Evolutionary conservation across 2,888 invertebrate species (phyloP).

Genomic region (Julus scandinavius): DNA sequence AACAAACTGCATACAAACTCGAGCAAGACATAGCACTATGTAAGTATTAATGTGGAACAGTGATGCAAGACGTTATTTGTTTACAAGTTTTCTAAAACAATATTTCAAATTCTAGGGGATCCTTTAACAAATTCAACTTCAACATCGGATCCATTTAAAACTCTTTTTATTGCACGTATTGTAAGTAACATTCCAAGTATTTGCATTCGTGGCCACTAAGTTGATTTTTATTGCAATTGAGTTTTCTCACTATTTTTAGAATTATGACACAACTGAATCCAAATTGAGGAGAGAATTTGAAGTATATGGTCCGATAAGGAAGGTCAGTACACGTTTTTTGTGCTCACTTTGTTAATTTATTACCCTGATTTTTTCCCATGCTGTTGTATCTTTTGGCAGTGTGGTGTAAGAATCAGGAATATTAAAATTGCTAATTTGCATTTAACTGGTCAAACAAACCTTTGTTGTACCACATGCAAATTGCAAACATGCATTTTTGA

Average conservation of each 20-base stretch:
- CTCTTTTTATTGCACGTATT: slow-evolving; percentile 95
- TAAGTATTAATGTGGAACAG: slow-evolving; percentile 63
- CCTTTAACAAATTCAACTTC: slow-evolving; percentile 81
- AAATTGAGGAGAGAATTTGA: slow-evolving; percentile 98
- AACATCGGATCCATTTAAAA: slow-evolving; percentile 95
- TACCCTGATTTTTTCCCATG: not conserved
- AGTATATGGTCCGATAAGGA: slow-evolving; percentile 96
- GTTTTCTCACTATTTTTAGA: slow-evolving; percentile 73
- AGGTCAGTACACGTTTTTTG: slow-evolving; percentile 72
- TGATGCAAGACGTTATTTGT: not conserved
- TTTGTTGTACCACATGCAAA: not conserved
- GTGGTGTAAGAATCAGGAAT: not conserved
- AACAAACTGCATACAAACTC: slow-evolving; percentile 96
- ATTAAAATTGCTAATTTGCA: not conserved
- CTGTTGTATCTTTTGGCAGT: not conserved
- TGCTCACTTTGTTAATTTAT: slow-evolving; percentile 55
- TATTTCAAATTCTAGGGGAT: slow-evolving; percentile 75
- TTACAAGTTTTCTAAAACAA: not conserved
- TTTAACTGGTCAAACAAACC: not conserved
- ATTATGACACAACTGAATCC: slow-evolving; percentile 98
- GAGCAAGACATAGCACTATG: slow-evolving; percentile 97
- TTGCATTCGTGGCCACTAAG: not conserved
- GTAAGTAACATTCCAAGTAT: slow-evolving; percentile 72
- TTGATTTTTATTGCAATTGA: not conserved
- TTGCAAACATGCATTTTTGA: not conserved